Evolutionary conservation across 1,140 invertebrate genomes (phyloP), one percentile per base, ranked within the genome.

Genomic region (Battus philenor): DNA sequence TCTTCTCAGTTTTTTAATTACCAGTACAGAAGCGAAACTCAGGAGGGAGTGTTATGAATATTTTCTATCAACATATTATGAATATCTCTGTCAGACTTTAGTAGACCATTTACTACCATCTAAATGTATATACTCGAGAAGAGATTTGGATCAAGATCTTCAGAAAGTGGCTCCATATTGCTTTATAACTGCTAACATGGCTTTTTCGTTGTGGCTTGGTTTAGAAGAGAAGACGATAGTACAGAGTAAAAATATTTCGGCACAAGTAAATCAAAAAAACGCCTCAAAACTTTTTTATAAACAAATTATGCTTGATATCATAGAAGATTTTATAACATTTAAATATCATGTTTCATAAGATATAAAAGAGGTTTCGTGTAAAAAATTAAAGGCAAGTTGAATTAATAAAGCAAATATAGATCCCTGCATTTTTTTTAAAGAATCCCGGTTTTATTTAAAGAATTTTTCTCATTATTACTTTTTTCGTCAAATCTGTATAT

Each of bases 191-290:
- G 46, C 31, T 12, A 50, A 58, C 29, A 49, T 57, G 27, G 44
- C 43, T 4, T 52, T 54, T 36, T 48, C 49, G 9, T 17, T 65
- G 7, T 65, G 50, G 50, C 45, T 47, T 24, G 61, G 58, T 12
- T 20, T 60, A 3, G 50, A 57, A 49, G n/a, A 36, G 2, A 36
- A 48, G 1, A 30, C 46, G 7, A 8, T 46, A 10, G 24, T 63
- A 13, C 32, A 47, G 46, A 54, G 49, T 38, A 49, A 30, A 50
- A 43, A 48, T 17, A 15, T 24, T 26, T 39, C 18, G 11, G 22
- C 17, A 10, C 22, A 47, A 3, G 44, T 20, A 43, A 30, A 31
- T 9, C 10, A 13, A 2, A 39, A 24, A 20, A 39, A 2, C 26
- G 16, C 16, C 8, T 22, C 22, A 30, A 29, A 24, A 18, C 13